A percentile compares a stretch with the other conserved stretches of the same genome.
Evolutionary conservation across 2,113 vertebrate species (phyloP).

Genomic region (Picathartes gymnocephalus): DNA sequence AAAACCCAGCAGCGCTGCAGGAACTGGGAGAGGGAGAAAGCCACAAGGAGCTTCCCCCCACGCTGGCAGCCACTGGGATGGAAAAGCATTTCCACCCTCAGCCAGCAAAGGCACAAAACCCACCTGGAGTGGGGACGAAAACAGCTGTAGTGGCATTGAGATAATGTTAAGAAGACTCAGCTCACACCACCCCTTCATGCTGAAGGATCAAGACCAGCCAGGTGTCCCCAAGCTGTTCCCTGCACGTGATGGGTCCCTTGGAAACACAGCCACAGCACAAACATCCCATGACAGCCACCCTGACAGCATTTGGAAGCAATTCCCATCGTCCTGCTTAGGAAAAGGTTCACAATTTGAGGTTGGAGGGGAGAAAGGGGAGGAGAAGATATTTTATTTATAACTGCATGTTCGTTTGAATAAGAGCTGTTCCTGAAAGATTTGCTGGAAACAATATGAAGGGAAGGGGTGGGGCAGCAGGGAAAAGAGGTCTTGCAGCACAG

Average conservation of each 20-base stretch:
- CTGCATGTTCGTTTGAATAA: slow-evolving; percentile 40
- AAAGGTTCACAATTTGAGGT: background rate
- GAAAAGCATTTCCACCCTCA: background rate
- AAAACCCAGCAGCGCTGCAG: background rate
- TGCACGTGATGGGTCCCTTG: background rate
- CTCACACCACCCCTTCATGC: background rate
- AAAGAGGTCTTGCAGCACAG: background rate
- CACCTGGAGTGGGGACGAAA: background rate
- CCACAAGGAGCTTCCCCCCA: background rate
- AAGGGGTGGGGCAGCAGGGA: background rate
- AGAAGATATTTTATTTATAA: slow-evolving; percentile 26
- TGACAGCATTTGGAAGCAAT: background rate
- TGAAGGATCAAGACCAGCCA: background rate
- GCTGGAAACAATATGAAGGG: background rate
- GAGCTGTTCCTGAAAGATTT: background rate
- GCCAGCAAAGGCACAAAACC: background rate
- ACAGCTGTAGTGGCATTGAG: background rate
- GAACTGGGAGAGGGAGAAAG: background rate
- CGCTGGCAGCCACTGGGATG: background rate
- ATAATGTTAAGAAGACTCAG: background rate
- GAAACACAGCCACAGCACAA: background rate
- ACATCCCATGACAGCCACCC: rapidly evolving
- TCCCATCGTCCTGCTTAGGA: background rate
- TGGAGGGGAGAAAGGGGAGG: background rate
- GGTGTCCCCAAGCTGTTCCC: background rate